These are phyloP conservation scores for Clarias macrocephalus DNA, from an alignment of 2,113 vertebrate genomes.

Conservation along the genomic window DNA sequence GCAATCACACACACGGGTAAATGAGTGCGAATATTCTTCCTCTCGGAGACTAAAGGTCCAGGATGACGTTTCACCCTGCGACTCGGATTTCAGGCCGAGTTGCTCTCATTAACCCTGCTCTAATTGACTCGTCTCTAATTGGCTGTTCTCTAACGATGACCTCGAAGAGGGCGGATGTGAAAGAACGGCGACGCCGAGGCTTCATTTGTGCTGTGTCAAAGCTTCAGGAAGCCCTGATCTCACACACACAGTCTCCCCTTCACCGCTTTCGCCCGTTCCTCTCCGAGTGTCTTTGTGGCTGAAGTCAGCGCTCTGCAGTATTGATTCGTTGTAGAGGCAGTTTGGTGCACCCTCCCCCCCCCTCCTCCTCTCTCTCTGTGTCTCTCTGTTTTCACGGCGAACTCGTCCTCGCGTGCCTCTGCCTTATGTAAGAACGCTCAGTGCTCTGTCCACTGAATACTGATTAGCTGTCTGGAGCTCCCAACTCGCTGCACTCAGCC, in stretches of 20 bases:
- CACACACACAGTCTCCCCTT: constrained; percentile 26
- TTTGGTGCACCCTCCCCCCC: constrained; percentile 40
- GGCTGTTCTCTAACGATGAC: constrained; percentile 1
- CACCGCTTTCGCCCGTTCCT: constrained; percentile 57
- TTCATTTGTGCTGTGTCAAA: constrained; percentile 32
- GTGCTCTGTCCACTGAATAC: constrained; percentile 70
- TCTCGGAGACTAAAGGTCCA: not conserved
- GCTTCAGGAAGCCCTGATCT: constrained; percentile 39
- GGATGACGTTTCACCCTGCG: not conserved
- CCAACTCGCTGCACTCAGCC: constrained; percentile 44
- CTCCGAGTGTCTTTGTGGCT: constrained; percentile 24
- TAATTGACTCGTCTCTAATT: constrained; percentile 2
- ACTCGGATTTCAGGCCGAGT: not conserved
- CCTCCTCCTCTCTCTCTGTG: constrained; percentile 48
- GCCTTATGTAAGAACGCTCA: constrained; percentile 73
- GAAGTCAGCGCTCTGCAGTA: constrained; percentile 67
- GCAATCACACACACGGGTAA: not conserved
- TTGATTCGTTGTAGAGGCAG: constrained; percentile 72
- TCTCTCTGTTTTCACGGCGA: constrained; percentile 53
- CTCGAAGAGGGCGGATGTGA: not conserved
- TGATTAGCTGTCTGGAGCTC: constrained; percentile 73
- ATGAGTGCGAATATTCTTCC: not conserved
- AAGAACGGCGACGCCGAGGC: not conserved
- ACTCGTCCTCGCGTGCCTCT: constrained; percentile 76
- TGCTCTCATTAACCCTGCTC: not conserved